phyloP scores from a whole-genome alignment of 2,888 invertebrate species.

The Athalia rosae region DNA sequence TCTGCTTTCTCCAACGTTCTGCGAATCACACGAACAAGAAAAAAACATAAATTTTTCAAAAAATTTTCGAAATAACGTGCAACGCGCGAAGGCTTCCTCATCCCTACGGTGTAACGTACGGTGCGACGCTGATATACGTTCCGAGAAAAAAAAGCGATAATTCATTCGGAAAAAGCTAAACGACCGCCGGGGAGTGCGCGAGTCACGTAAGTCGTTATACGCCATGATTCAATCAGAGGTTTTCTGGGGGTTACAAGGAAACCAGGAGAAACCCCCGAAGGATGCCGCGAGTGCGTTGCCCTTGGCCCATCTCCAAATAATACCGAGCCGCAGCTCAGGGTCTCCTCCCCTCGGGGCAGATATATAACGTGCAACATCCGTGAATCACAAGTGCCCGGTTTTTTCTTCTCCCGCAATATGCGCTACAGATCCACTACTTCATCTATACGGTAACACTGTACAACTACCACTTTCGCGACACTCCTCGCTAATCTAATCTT shows the following conservation, averaged over 20 bases:
- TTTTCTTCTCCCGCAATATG: not conserved
- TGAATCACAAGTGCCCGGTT: constrained; percentile 38
- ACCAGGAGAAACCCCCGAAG: constrained; percentile 40
- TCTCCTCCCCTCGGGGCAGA: constrained; percentile 31
- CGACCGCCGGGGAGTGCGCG: not conserved
- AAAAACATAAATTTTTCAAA: not conserved
- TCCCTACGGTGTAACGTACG: too few species aligned
- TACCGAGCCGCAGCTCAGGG: constrained; percentile 40
- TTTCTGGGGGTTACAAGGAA: not conserved
- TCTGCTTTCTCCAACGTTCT: constrained; percentile 69
- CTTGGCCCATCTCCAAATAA: constrained; percentile 65
- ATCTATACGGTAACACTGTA: constrained; percentile 12
- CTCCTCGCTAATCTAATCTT: constrained; percentile 54
- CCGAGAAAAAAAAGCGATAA: not conserved
- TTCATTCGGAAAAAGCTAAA: not conserved
- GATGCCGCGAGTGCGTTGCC: constrained; percentile 58
- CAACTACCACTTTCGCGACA: constrained; percentile 44
- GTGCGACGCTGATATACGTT: too few species aligned
- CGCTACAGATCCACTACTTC: not conserved
- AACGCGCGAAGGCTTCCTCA: not conserved
- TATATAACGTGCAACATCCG: constrained; percentile 22
- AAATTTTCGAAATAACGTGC: too few species aligned
- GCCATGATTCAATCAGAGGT: constrained; percentile 38
- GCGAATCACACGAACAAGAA: constrained; percentile 49
- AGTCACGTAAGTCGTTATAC: constrained; percentile 29